Evolutionary conservation across 2,797 vertebrate species (phyloP), one percentile per base, ranked within the genome.

Genomic region (Cottoperca gobio): DNA sequence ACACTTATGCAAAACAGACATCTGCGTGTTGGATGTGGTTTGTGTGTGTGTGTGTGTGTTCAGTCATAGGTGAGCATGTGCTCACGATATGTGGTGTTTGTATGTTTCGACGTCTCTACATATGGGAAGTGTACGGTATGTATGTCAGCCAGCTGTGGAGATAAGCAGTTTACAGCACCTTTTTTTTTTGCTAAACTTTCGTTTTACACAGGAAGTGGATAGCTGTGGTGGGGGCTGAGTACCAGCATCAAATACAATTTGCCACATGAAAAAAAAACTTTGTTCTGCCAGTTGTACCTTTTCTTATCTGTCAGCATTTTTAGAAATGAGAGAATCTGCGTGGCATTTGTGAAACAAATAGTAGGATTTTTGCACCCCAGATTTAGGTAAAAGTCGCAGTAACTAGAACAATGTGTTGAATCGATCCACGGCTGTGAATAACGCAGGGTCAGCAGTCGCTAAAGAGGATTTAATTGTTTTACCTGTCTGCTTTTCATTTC

Each of bases 151-250:
- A 83, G 69, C 78, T 82, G 84, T 67, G 57, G 21, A 78, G 76
- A 76, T 70, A 81, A 84, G 67, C 76, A 80, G 52, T 68, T 52
- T 81, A 67, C 55, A 58, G 43, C 57, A 55, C 63, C 54, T 88
- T n/a, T n/a, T n/a, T n/a, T n/a, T n/a, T n/a, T n/a, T n/a, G n/a
- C n/a, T n/a, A n/a, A n/a, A n/a, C n/a, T n/a, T n/a, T n/a, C n/a
- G n/a, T n/a, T n/a, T n/a, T n/a, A n/a, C n/a, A n/a, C n/a, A n/a
- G 87, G 88, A 92, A 86, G 76, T 62, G 52, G 61, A 81, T 68
- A 48, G 54, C 54, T 75, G 69, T 46, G 62, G 48, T 75, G 65
- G 59, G 45, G 45, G 40, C 35, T 4, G 48, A 33, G 64, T 40
- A 71, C 62, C 42, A 50, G 70, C 70, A 74, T 70, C 60, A 76